Evolutionary conservation across 2,888 invertebrate species (phyloP), one percentile per base, ranked within the genome.

Genomic region (Serrognathus titanus): DNA sequence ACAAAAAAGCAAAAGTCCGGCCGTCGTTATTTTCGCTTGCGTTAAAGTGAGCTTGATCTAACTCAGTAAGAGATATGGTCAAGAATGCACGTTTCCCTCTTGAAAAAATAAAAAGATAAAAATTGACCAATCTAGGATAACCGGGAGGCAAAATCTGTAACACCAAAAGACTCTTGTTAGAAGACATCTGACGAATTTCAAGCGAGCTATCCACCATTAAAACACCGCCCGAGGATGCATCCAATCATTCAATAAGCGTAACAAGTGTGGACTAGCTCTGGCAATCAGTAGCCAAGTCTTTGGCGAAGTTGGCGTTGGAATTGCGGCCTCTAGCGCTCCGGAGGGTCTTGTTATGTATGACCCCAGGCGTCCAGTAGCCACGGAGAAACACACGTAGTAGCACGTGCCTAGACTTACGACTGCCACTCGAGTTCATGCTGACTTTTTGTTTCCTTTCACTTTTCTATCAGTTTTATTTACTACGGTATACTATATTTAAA

Each of bases 171-270:
- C 58, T 63, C 62, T 64, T 60, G 66, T 64, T 61, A 65, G 58
- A 63, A 63, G 65, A 70, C 68, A 69, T 70, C 69, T 69, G 69
- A 69, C 68, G 69, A 70, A 73, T 68, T 67, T 67, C 66, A 66
- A 70, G 66, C 66, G 64, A 67, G 65, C 65, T 61, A 65, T 68
- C 52, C 62, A 61, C 74, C 75, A 75, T 75, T 75, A 75, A 75
- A 75, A 75, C 71, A 58, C 56, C 57, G 68, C 75, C 72, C 52
- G 62, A 61, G 70, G 54, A 48, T 31, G 54, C 60, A 66, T 70
- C 68, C 71, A 72, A 74, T 75, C 73, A 70, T 71, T 71, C 72
- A 71, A 73, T 71, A 71, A 72, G 68, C 60, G 58, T 62, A 62
- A 62, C 59, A 61, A 61, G 63, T 62, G 65, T 59, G 59, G 65